Conservation (phyloP, 2,113 vertebrate species). For the Paratilapia polleni region DNA sequence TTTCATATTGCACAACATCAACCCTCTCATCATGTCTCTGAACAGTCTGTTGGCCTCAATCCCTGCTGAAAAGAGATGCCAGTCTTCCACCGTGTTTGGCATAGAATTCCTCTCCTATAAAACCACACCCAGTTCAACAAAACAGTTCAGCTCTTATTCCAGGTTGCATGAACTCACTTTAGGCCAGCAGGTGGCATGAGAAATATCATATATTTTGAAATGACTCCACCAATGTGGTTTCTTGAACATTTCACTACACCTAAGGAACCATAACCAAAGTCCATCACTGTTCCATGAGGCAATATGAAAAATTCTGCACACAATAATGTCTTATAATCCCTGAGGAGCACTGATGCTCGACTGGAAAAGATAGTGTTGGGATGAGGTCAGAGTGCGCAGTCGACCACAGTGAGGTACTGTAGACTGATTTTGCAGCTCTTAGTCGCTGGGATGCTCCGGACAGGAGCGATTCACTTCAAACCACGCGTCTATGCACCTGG, state of each 20-base stretch:
- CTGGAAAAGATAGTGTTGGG: slow-evolving; percentile 55
- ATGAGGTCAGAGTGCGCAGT: slow-evolving; percentile 39
- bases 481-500: slow-evolving; percentile 98
- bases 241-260: slow-evolving; percentile 19
- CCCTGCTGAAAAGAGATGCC: slow-evolving; percentile 27
- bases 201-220: slow-evolving; percentile 49
- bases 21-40: slow-evolving; percentile 24
- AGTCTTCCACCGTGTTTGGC: not conserved
- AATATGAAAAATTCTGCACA: slow-evolving; percentile 33
- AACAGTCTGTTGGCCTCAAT: slow-evolving; percentile 9
- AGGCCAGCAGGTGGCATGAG: slow-evolving; percentile 43
- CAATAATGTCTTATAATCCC: slow-evolving; percentile 60
- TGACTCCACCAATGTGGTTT: slow-evolving; percentile 45
- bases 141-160: slow-evolving; percentile 22
- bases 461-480: slow-evolving; percentile 98
- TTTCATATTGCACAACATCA: slow-evolving; percentile 68
- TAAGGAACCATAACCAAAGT: slow-evolving; percentile 17
- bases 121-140: slow-evolving; percentile 19
- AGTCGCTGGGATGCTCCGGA: slow-evolving; percentile 95
- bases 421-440: slow-evolving; percentile 60
- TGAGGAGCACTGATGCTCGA: slow-evolving; percentile 61
- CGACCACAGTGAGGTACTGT: slow-evolving; percentile 16
- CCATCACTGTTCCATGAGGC: slow-evolving; percentile 31
- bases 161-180: slow-evolving; percentile 13
- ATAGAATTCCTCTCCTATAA: slow-evolving; percentile 26